Evolutionary conservation across 30 jellyfish, hydroid and myxozoan genomes (phyloP), one percentile per base, ranked within the genome.

Genomic region (Turritopsis dohrnii): DNA sequence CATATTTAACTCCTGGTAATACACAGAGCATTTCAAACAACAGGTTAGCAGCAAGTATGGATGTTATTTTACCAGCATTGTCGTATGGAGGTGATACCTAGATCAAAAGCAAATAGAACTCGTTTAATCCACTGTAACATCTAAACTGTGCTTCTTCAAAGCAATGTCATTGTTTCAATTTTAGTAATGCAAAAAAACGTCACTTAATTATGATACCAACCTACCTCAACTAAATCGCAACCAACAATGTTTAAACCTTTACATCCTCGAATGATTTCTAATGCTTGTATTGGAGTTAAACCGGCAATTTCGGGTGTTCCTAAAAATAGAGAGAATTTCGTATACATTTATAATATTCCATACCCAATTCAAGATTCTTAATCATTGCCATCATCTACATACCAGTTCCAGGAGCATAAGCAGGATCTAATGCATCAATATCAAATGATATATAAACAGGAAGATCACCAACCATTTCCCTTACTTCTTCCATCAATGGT

Each of bases 291-390:
- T 21, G 88, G 74, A 30, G 97, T 90, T 82, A 90, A 81, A 23
- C 97, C 97, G 27, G 95, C 95, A 29, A 90, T 86, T 74, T 90
- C 97, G 18, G 97, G 97, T n/a, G 97, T 90, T 31, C 97, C 97
- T 90, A 13, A 7, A 79, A 79, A 29, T 21, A 53, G 9, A 21
- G 16, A 69, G 31, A 69, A 69, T 7, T 19, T 0, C 16, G 30
- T 69, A 7, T 21, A 7, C 77, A 1, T 23, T 69, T 69, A 16
- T 27, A 69, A n/a, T 69, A 0, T 69, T 69, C 28, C 30, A n/a
- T 7, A n/a, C 28, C 13, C 5, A 41, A 41, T n/a, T n/a, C n/a
- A n/a, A n/a, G n/a, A n/a, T n/a, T 13, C 60, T 41, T 41, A 3
- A 41, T 41, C 60, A 41, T 41, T 5, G 9, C 13, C 13, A 41